Conservation (phyloP, 2,797 vertebrate genomes). For the Sebastes itinus region DNA sequence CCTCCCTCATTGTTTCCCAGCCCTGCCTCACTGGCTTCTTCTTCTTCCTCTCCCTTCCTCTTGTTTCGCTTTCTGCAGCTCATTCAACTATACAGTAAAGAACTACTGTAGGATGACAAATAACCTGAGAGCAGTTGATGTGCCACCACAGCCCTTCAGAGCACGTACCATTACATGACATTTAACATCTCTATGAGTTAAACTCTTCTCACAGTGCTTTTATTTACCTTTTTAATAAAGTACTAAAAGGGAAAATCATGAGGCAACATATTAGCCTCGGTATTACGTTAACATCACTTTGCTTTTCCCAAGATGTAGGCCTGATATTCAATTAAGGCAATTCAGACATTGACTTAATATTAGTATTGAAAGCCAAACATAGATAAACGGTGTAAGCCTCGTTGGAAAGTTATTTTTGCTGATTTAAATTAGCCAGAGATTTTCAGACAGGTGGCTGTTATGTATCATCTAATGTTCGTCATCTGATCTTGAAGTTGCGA, state of each 20-base stretch:
- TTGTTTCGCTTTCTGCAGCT: background rate
- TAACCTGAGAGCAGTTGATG: background rate
- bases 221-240: background rate
- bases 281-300: background rate
- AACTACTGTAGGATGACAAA: background rate
- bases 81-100: background rate
- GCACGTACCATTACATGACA: background rate
- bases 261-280: background rate
- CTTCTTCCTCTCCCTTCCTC: background rate
- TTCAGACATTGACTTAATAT: background rate
- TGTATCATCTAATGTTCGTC: conserved; percentile 6
- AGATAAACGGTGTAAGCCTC: background rate
- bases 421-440: background rate
- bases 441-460: conserved; percentile 2
- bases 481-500: background rate
- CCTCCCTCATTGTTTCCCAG: background rate
- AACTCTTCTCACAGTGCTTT: background rate
- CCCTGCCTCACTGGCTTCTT: background rate
- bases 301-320: background rate
- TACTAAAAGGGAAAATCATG: background rate
- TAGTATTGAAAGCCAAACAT: background rate
- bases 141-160: background rate
- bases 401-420: background rate
- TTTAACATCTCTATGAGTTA: background rate
- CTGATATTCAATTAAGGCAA: background rate